A percentile compares a stretch with the other conserved stretches of the same genome.
Conservation (phyloP, 2,797 vertebrate genomes). For the Graptemys geographica region DNA sequence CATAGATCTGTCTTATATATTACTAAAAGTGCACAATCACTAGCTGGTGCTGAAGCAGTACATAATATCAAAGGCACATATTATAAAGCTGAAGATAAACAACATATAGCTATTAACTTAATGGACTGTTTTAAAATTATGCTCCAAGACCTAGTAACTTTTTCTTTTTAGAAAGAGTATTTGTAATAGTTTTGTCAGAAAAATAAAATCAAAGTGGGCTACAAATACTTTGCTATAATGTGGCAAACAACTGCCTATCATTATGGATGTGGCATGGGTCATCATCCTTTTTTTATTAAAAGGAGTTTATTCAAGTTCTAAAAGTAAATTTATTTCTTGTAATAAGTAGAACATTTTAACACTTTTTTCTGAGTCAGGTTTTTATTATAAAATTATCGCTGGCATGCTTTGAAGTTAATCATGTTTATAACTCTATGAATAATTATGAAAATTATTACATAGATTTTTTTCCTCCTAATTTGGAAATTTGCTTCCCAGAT, state of each 20-base stretch:
- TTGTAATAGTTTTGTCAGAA: not conserved
- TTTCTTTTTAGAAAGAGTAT: not conserved
- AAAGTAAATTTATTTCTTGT: not conserved
- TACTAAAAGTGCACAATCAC: not conserved
- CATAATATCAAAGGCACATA: not conserved
- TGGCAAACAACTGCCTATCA: not conserved
- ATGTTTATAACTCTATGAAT: not conserved
- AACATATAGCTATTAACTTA: not conserved
- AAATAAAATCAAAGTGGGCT: not conserved
- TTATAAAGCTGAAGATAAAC: not conserved
- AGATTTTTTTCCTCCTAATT: not conserved
- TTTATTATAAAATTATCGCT: not conserved
- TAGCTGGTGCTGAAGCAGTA: not conserved
- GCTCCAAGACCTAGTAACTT: not conserved
- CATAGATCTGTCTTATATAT: not conserved
- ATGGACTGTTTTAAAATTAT: not conserved
- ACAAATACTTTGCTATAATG: not conserved
- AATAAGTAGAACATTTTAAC: not conserved
- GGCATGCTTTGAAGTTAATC: not conserved
- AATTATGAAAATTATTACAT: not conserved
- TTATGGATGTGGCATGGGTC: not conserved
- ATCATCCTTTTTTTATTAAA: not conserved
- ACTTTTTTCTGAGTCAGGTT: not conserved
- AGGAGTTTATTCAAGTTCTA: not conserved
- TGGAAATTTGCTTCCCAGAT: constrained; percentile 21